Evolutionary conservation across 2,888 invertebrate species (phyloP).

Genomic region (Strigamia transsilvanica): DNA sequence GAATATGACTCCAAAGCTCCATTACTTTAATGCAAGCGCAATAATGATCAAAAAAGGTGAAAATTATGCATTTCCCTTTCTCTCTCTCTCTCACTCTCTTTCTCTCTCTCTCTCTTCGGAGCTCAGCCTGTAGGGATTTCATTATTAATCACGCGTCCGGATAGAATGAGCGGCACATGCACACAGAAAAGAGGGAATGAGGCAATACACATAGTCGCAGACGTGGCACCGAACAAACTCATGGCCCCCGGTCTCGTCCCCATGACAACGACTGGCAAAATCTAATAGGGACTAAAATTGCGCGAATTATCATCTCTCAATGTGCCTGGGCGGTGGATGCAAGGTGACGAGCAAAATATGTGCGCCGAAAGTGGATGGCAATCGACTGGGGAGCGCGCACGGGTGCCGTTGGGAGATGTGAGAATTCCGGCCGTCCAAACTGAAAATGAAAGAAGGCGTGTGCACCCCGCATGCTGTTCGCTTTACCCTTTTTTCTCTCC

Average conservation of each 20-base stretch:
- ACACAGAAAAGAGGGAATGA: background rate
- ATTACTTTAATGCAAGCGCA: conserved; percentile 53
- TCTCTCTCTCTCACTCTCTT: conserved; percentile 23
- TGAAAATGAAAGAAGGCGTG: conserved; percentile 31
- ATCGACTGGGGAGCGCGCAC: conserved; percentile 51
- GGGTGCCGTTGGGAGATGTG: background rate
- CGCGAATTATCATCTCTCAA: conserved; percentile 50
- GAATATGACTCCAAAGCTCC: conserved; percentile 52
- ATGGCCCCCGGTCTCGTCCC: conserved; percentile 43
- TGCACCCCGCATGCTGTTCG: background rate
- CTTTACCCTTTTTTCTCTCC: background rate
- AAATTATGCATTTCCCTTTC: conserved; percentile 52
- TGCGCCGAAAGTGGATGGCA: conserved; percentile 34
- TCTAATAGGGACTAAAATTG: conserved; percentile 53
- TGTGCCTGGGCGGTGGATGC: background rate
- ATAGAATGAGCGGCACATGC: conserved; percentile 37
- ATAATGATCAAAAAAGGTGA: conserved; percentile 54
- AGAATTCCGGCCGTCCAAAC: conserved; percentile 12
- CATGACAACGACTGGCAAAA: conserved; percentile 50
- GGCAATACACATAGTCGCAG: conserved; percentile 13
- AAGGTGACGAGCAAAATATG: conserved; percentile 19
- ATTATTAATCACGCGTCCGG: conserved; percentile 53
- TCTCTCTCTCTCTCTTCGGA: conserved; percentile 43
- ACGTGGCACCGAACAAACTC: conserved; percentile 8
- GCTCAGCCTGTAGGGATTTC: conserved; percentile 50